A percentile compares a stretch with the other conserved stretches of the same genome.
These are phyloP conservation scores for Eilema griseolum DNA, from an alignment of 2,888 invertebrate genomes.

Conservation along the genomic window DNA sequence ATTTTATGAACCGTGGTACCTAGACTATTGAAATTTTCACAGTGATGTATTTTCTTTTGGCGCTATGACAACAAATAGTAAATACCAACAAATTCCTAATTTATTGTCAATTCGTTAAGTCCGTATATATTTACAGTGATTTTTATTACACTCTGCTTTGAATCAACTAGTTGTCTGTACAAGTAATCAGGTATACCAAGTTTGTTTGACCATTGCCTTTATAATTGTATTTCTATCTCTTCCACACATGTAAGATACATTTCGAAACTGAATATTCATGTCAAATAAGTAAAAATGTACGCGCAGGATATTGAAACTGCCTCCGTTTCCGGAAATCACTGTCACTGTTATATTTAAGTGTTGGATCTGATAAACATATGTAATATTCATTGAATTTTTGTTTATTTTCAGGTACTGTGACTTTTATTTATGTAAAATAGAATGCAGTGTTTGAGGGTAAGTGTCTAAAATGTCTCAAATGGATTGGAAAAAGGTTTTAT, in stretches of 20 bases:
- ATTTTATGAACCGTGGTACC: too few species aligned
- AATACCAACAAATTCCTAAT: too few species aligned
- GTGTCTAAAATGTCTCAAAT: background rate
- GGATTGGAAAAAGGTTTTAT: conserved; percentile 2
- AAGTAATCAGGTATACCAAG: too few species aligned
- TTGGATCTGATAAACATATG: background rate
- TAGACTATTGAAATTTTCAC: too few species aligned
- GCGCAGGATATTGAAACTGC: conserved; percentile 16
- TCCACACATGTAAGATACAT: background rate
- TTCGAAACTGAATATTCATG: background rate
- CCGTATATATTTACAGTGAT: too few species aligned
- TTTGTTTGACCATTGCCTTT: background rate
- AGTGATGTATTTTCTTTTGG: too few species aligned
- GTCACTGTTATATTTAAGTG: background rate
- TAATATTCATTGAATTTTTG: conserved; percentile 3
- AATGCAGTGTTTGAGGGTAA: background rate
- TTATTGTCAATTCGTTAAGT: too few species aligned
- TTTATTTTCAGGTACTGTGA: conserved; percentile 17
- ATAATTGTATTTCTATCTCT: background rate
- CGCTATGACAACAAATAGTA: too few species aligned
- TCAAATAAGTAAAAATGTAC: conserved; percentile 3
- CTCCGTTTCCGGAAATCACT: background rate
- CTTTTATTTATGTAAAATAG: background rate
- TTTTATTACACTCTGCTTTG: too few species aligned
- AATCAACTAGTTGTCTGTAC: too few species aligned